Evolutionary conservation across 2,113 vertebrate genomes (phyloP).

Genomic region (Burhinus bistriatus): DNA sequence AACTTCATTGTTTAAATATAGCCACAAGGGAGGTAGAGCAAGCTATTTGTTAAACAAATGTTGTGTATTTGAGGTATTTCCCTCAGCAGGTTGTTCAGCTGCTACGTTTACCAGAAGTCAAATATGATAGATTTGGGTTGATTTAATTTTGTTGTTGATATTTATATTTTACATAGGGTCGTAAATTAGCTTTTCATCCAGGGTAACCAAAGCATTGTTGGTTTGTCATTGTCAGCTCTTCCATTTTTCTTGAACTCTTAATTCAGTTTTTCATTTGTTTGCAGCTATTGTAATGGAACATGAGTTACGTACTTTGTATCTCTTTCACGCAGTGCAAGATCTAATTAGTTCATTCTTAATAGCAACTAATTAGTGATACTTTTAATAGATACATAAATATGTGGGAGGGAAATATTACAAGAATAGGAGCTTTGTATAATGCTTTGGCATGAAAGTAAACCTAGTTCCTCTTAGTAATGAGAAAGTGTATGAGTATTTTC

Average conservation of each 20-base stretch:
- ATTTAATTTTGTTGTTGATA: not conserved
- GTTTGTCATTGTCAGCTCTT: not conserved
- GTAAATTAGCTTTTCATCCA: not conserved
- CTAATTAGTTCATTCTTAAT: slow-evolving; percentile 1
- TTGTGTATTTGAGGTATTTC: not conserved
- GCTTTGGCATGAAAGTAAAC: not conserved
- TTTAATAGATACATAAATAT: not conserved
- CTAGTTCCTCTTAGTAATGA: not conserved
- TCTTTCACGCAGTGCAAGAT: not conserved
- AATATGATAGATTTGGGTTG: not conserved
- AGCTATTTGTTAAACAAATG: not conserved
- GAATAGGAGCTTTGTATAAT: not conserved
- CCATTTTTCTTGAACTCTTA: not conserved
- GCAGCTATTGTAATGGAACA: not conserved
- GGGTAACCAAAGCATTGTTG: not conserved
- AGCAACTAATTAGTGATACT: slow-evolving; percentile 21
- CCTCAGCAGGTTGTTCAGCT: not conserved
- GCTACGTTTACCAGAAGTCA: not conserved
- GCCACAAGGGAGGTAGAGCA: not conserved
- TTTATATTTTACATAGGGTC: not conserved
- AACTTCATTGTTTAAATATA: not conserved
- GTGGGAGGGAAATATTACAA: not conserved
- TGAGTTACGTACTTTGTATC: not conserved
- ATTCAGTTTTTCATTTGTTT: not conserved
- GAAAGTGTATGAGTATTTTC: not conserved